Evolutionary conservation across 2,113 vertebrate species (phyloP).

Genomic region (Azemiops feae): DNA sequence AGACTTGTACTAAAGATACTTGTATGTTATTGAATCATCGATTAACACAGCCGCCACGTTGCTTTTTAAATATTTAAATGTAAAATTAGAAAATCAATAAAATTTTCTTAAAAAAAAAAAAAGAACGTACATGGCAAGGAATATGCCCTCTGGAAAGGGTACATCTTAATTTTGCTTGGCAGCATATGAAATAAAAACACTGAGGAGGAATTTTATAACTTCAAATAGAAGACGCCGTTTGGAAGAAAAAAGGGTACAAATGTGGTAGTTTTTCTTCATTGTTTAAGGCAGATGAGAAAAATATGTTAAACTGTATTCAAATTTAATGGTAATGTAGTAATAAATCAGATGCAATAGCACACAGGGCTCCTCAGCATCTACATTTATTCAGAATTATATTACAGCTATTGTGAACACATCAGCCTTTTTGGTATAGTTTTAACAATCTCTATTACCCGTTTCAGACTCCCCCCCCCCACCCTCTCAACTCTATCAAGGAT

Average conservation of each 20-base stretch:
- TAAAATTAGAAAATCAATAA: too few species aligned
- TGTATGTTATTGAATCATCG: too few species aligned
- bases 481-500: not conserved
- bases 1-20: too few species aligned
- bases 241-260: not conserved
- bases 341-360: not conserved
- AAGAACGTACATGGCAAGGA: too few species aligned
- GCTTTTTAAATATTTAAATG: too few species aligned
- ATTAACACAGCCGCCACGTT: too few species aligned
- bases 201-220: not conserved
- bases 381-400: not conserved
- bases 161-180: not conserved
- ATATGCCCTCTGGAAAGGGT: not conserved
- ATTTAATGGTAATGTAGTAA: not conserved
- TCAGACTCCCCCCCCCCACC: not conserved
- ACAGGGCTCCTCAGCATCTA: not conserved
- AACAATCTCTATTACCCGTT: not conserved
- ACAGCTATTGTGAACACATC: not conserved
- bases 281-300: not conserved
- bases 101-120: too few species aligned
- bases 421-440: not conserved
- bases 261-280: not conserved
- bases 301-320: not conserved
- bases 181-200: not conserved
- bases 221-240: not conserved